A percentile compares a stretch with the other conserved stretches of the same genome.
Evolutionary conservation across 2,888 invertebrate genomes (phyloP).

Genomic region (Sesia bembeciformis): DNA sequence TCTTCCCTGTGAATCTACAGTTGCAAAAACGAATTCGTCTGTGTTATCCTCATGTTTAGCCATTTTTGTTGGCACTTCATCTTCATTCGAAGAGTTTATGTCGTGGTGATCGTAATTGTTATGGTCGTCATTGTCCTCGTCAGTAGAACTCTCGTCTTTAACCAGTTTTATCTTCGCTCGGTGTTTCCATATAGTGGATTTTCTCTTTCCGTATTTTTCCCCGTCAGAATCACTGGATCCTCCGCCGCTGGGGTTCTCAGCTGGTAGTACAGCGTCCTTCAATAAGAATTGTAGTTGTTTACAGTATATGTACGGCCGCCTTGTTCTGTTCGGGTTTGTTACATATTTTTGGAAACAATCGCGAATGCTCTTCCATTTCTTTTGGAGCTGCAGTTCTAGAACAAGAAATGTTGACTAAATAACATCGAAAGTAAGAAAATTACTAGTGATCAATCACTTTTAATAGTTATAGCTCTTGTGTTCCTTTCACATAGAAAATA

Average conservation of each 20-base stretch:
- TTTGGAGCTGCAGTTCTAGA: constrained; percentile 61
- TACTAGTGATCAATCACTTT: no score
- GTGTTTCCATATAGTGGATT: constrained; percentile 24
- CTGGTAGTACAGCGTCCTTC: constrained; percentile 26
- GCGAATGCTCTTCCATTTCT: constrained; percentile 65
- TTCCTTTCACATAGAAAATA: no score
- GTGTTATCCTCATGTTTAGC: constrained; percentile 14
- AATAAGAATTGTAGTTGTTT: constrained; percentile 49
- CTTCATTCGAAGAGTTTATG: constrained; percentile 22
- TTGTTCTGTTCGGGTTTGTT: constrained; percentile 41
- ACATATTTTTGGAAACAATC: constrained; percentile 58
- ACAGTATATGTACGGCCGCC: constrained; percentile 48
- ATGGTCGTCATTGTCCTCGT: constrained; percentile 30
- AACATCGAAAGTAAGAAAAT: no score
- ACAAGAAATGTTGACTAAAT: constrained; percentile 9
- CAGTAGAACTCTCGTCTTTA: constrained; percentile 34
- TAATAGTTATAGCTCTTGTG: no score
- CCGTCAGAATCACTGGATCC: constrained; percentile 39
- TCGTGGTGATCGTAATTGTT: constrained; percentile 21
- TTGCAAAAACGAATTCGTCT: constrained; percentile 55
- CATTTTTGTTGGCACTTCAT: constrained; percentile 14
- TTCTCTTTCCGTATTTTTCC: constrained; percentile 16
- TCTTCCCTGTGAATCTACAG: constrained; percentile 33
- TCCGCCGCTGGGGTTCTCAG: constrained; percentile 8
- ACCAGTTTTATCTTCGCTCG: constrained; percentile 35